Conservation (phyloP, 2,797 vertebrate species). For the Denticeps clupeoides region DNA sequence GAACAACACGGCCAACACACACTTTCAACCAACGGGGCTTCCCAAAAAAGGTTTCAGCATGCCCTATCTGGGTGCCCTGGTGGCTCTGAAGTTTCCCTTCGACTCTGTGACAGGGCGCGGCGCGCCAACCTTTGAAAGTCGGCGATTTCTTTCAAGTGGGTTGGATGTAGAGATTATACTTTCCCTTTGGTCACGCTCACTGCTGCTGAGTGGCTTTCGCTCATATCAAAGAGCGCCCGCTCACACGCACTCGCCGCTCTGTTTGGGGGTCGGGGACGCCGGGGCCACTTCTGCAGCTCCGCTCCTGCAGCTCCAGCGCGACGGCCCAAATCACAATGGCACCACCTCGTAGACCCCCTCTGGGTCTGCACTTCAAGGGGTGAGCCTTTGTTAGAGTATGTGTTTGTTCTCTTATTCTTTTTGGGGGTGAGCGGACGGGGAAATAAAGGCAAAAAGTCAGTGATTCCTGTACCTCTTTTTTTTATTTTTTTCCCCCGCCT, state of each 20-base stretch:
- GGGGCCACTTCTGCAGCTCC: too few relatives aligned
- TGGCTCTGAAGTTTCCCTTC: neutral
- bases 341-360: constrained; percentile 50
- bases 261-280: constrained; percentile 40
- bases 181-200: constrained; percentile 37
- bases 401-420: constrained; percentile 72
- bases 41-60: too few relatives aligned
- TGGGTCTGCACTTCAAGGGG: constrained; percentile 56
- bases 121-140: constrained; percentile 23
- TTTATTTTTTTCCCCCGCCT: neutral
- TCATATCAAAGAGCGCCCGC: constrained; percentile 46
- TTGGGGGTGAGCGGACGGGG: constrained; percentile 50
- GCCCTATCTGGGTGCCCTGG: neutral
- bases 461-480: neutral
- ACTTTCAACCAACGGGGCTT: too few relatives aligned
- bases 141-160: constrained; percentile 30
- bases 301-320: constrained; percentile 27
- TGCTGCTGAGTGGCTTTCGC: constrained; percentile 28
- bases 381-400: constrained; percentile 62
- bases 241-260: constrained; percentile 36
- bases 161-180: constrained; percentile 35
- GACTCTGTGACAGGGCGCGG: constrained; percentile 23
- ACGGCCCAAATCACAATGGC: constrained; percentile 44
- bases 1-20: too few relatives aligned
- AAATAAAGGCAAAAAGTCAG: constrained; percentile 17